A percentile compares a stretch with the other conserved stretches of the same genome.
These are phyloP conservation scores for Trichomycterus rosablanca DNA, from an alignment of 2,113 vertebrate species.

Conservation along the genomic window DNA sequence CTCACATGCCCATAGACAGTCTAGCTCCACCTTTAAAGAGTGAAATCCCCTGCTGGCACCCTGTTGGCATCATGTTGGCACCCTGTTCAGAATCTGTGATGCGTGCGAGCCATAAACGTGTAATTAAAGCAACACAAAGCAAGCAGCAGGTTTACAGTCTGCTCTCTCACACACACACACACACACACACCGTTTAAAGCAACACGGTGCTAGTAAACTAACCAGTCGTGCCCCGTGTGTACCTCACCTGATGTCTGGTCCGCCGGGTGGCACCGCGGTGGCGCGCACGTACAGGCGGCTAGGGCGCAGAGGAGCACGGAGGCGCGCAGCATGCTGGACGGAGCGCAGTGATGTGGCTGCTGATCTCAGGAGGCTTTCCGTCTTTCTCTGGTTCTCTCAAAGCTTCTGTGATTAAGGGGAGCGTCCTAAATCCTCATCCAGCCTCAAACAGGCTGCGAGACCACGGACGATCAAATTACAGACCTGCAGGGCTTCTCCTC, in stretches of 20 bases:
- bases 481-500: slow-evolving; percentile 13
- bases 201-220: too few species aligned
- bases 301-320: slow-evolving; percentile 45
- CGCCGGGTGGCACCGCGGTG: slow-evolving; percentile 61
- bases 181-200: too few species aligned
- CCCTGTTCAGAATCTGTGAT: too few species aligned
- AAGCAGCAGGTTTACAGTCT: too few species aligned
- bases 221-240: too few species aligned
- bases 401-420: slow-evolving; percentile 11
- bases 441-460: slow-evolving; percentile 43
- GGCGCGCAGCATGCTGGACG: slow-evolving; percentile 60
- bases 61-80: too few species aligned
- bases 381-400: not conserved
- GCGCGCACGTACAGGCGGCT: slow-evolving; percentile 46
- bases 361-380: not conserved
- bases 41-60: too few species aligned
- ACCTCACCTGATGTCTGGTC: slow-evolving; percentile 73
- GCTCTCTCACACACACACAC: too few species aligned
- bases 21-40: too few species aligned
- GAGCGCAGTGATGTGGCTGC: slow-evolving; percentile 76
- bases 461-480: slow-evolving; percentile 55
- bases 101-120: too few species aligned
- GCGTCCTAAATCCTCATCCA: slow-evolving; percentile 16
- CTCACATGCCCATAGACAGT: too few species aligned
- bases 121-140: too few species aligned